phyloP scores from a whole-genome alignment of 37 sponge, comb jelly and placozoan species.

The Axinella damicornis region DNA sequence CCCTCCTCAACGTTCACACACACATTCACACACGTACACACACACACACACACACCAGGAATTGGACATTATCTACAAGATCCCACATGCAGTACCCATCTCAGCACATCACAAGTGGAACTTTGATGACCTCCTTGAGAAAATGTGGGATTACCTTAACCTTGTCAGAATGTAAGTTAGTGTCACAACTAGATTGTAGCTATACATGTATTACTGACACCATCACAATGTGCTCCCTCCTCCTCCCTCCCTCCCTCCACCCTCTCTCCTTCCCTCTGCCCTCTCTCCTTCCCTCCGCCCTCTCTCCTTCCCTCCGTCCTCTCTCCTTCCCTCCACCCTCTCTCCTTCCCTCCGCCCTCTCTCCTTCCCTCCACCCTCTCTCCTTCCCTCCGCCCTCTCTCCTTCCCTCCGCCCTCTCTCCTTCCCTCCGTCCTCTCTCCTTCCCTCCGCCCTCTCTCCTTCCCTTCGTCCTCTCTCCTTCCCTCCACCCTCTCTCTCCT shows the following conservation, averaged over 20 bases:
- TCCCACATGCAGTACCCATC: slow-evolving; percentile 98
- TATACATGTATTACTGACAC: no score
- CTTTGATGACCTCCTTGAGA: slow-evolving; percentile 98
- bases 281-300: neutral
- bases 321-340: neutral
- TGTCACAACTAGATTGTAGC: no score
- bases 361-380: neutral
- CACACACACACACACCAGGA: slow-evolving; percentile 63
- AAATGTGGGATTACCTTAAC: slow-evolving; percentile 96
- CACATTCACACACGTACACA: no score
- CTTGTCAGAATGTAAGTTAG: slow-evolving; percentile 86
- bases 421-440: no score
- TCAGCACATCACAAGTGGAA: slow-evolving; percentile 99
- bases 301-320: neutral
- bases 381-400: neutral
- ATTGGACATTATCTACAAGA: slow-evolving; percentile 96
- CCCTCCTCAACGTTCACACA: neutral
- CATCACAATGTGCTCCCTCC: no score
- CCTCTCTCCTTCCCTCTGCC: neutral
- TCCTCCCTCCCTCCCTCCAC: neutral
- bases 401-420: neutral
- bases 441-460: neutral
- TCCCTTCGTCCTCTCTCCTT: neutral
- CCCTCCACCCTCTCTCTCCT: neutral
- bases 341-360: neutral